Base-by-base conservation (phyloP, 2,113 vertebrate genomes). In the Suncus etruscus region DNA sequence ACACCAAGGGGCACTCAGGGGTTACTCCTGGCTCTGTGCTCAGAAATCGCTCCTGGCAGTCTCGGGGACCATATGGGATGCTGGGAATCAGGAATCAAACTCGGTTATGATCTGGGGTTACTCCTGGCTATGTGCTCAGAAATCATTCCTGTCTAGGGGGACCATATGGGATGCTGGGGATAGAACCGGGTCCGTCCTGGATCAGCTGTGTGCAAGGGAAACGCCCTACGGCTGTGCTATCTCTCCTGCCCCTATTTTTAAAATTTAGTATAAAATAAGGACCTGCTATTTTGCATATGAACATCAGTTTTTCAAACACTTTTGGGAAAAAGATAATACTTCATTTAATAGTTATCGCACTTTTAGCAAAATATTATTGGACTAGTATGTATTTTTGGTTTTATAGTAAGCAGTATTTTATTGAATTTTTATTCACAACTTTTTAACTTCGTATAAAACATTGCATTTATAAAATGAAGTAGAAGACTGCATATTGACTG, bases 371-470 rank as follows among this genome's bases (percentile, higher is more conserved):
- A 91, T 86, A 74, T 92, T 15, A 85, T 31, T 84, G 84, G 32
- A 80, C 24, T 73, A 50, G 24, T 92, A 24, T 61, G 6, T 85
- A 39, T 76, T 31, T 78, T 77, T 63, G 54, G 31, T 86, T 88
- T 87, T 83, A 76, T 80, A 73, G 61, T 82, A 80, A 66, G 25
- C 24, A 29, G 16, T 61, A 20, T 61, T 20, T 61, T 20, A 4
- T 80, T 10, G 65, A 66, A 66, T 84, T 90, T 63, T 77, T 91
- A 54, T 63, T 92, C 81, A 18, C 72, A 86, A 8, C 91, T 87
- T 94, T 31, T 86, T 22, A 91, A 83, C 47, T 90, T 91, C 16
- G 11, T 92, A 54, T 87, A 91, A 61, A 89, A 81, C 65, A 61
- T 22, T 76, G 69, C n/a, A 65, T 20, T 69, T 82, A 48, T 9